Percentiles rank a stretch among this genome's conserved stretches.
These are phyloP conservation scores for Phaethon lepturus DNA, from an alignment of 2,113 vertebrate species.

Conservation along the genomic window DNA sequence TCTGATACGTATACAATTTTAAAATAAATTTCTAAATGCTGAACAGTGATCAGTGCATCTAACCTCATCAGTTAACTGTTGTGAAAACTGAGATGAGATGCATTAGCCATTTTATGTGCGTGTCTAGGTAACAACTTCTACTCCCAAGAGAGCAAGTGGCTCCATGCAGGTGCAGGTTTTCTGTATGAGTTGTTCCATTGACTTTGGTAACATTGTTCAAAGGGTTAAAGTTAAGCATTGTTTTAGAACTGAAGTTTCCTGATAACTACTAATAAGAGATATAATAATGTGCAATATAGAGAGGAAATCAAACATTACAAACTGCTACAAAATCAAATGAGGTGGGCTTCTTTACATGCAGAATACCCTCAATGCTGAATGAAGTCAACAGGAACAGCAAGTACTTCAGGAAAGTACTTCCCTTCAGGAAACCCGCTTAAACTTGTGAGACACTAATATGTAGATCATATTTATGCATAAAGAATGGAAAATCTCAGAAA, in stretches of 20 bases:
- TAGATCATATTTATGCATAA: neutral
- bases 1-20: neutral
- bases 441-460: neutral
- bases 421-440: neutral
- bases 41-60: accelerated
- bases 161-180: neutral
- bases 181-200: neutral
- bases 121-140: neutral
- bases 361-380: neutral
- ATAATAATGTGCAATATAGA: neutral
- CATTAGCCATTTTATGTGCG: neutral
- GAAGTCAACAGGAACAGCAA: neutral
- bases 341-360: neutral
- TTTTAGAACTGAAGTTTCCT: neutral
- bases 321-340: neutral
- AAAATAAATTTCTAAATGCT: neutral
- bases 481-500: neutral
- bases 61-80: neutral
- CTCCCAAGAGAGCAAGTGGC: neutral
- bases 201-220: neutral
- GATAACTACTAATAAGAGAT: neutral
- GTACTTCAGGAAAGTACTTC: too few species aligned
- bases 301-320: neutral
- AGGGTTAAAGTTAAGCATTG: neutral
- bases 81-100: neutral